These are phyloP conservation scores for Hipparchia sbordonii DNA, from an alignment of 2,888 invertebrate genomes.

Conservation along the genomic window DNA sequence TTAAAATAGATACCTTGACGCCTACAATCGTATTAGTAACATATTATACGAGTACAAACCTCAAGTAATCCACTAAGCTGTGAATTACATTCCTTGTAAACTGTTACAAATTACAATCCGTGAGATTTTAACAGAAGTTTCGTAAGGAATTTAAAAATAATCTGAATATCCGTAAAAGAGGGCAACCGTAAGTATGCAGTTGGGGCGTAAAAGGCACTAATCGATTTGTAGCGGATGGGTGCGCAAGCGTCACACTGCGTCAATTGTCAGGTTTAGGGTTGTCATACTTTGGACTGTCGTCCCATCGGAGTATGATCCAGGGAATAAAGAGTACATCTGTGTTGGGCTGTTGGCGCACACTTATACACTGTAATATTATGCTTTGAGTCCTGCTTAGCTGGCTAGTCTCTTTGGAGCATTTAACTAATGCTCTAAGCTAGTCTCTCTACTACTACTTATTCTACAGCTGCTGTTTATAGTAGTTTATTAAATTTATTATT, in stretches of 20 bases:
- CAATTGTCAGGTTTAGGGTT: conserved; percentile 34
- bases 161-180: conserved; percentile 30
- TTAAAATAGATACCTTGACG: too few species aligned
- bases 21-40: too few species aligned
- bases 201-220: conserved; percentile 67
- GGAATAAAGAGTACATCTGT: too few species aligned
- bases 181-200: conserved; percentile 58
- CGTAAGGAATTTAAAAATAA: conserved; percentile 23
- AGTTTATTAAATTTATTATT: too few species aligned
- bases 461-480: too few species aligned
- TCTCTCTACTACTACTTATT: too few species aligned
- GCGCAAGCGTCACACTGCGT: conserved; percentile 52
- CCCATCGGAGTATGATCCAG: too few species aligned
- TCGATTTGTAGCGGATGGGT: conserved; percentile 69
- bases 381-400: too few species aligned
- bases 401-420: too few species aligned
- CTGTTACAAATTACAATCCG: not conserved
- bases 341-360: too few species aligned
- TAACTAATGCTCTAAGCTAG: too few species aligned
- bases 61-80: not conserved
- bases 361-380: too few species aligned
- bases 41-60: not conserved
- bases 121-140: not conserved
- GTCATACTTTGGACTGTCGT: not conserved
- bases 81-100: not conserved